Evolutionary conservation across 2,888 invertebrate genomes (phyloP).

Genomic region (Stomorhina lunata): DNA sequence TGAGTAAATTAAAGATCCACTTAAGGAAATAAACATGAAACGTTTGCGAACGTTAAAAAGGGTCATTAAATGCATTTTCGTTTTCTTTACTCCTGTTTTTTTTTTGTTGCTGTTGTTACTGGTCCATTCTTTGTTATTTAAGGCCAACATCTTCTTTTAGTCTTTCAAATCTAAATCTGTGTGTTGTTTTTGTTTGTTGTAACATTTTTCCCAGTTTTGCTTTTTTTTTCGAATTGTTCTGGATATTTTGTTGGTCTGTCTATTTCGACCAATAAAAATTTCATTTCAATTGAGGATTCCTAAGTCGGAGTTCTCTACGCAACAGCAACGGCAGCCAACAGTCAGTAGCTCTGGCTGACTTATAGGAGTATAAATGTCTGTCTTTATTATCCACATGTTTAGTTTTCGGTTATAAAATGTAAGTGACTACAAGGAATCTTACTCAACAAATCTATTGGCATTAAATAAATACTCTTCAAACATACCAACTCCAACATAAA

Average conservation of each 20-base stretch:
- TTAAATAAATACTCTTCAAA: conserved; percentile 47
- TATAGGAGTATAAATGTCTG: conserved; percentile 60
- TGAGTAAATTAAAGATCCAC: conserved; percentile 68
- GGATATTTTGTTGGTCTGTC: conserved; percentile 24
- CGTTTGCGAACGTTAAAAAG: conserved; percentile 60
- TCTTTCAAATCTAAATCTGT: conserved; percentile 13
- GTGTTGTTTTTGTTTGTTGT: no score
- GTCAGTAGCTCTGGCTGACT: conserved; percentile 51
- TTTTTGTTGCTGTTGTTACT: not conserved
- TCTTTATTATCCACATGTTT: conserved; percentile 56
- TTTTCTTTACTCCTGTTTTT: conserved; percentile 48
- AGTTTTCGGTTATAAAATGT: conserved; percentile 51
- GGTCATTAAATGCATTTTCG: conserved; percentile 61
- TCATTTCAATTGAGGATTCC: conserved; percentile 52
- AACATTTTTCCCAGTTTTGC: conserved; percentile 1
- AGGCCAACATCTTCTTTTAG: conserved; percentile 42
- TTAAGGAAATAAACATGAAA: conserved; percentile 65
- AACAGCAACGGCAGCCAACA: conserved; percentile 9
- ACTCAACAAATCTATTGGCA: conserved; percentile 63
- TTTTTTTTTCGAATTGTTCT: not conserved
- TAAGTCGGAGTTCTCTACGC: conserved; percentile 33
- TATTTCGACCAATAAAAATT: conserved; percentile 37
- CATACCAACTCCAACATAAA: no score
- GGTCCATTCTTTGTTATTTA: not conserved
- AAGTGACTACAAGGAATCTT: conserved; percentile 61